Conservation (phyloP, 2,113 vertebrate species). For the Aldabrachelys gigantea region DNA sequence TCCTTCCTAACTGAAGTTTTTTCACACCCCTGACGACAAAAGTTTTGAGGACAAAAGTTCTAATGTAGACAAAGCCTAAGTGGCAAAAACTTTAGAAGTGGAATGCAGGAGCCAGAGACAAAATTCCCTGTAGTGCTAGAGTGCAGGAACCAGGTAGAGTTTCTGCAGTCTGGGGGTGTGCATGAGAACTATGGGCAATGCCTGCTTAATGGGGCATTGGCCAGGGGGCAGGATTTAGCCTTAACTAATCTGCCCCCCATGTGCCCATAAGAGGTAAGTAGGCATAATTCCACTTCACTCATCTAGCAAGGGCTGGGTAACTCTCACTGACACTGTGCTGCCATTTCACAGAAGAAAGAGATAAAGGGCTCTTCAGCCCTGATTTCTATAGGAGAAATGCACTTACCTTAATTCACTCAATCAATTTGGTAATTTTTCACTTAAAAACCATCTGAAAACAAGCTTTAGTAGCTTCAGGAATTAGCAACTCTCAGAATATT, state of each 20-base stretch:
- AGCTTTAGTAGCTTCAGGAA: constrained; percentile 62
- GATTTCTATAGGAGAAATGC: not conserved
- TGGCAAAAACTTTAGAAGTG: not conserved
- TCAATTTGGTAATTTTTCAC: constrained; percentile 63
- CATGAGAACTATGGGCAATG: not conserved
- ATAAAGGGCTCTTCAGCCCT: not conserved
- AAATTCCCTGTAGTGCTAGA: not conserved
- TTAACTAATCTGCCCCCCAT: not conserved
- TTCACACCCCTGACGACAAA: no score
- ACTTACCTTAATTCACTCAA: not conserved
- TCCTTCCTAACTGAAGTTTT: not conserved
- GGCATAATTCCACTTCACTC: not conserved
- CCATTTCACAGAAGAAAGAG: not conserved
- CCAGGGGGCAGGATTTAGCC: not conserved
- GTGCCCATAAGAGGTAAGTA: not conserved
- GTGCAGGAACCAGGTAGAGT: not conserved
- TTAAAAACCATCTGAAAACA: constrained; percentile 68
- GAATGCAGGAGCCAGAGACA: not conserved
- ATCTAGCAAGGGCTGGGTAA: not conserved
- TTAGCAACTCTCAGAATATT: constrained; percentile 70
- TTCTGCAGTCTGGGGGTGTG: not conserved
- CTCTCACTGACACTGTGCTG: not conserved
- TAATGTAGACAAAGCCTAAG: not conserved
- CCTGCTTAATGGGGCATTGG: not conserved
- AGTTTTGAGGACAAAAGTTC: no score